Conservation (phyloP, 1,140 invertebrate genomes). For the Acromyrmex echinatior region DNA sequence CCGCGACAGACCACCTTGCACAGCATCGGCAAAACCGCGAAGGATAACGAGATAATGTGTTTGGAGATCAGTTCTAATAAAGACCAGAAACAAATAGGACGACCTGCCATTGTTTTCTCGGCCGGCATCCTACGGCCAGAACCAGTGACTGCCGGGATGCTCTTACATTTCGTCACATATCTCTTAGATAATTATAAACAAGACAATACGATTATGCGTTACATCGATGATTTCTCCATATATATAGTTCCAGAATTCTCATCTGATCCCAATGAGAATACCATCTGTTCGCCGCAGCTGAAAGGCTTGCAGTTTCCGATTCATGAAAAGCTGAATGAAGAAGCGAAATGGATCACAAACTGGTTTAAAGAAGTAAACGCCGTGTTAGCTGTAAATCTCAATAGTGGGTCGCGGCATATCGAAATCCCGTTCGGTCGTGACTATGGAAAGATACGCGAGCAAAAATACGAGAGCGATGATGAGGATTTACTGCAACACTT, state of each 20-base stretch:
- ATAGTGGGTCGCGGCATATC: slow-evolving; percentile 81
- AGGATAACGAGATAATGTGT: slow-evolving; percentile 75
- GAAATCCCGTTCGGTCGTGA: slow-evolving; percentile 81
- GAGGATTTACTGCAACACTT: slow-evolving; percentile 77
- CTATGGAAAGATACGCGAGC: slow-evolving; percentile 59
- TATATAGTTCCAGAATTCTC: slow-evolving; percentile 81
- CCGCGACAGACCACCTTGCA: slow-evolving; percentile 79
- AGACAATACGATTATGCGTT: slow-evolving; percentile 71
- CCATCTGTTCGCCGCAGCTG: slow-evolving; percentile 74
- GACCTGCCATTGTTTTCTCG: slow-evolving; percentile 81
- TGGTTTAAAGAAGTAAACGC: slow-evolving; percentile 83
- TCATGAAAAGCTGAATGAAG: slow-evolving; percentile 46
- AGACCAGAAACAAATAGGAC: slow-evolving; percentile 61
- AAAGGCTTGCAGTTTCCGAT: slow-evolving; percentile 75
- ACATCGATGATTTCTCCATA: slow-evolving; percentile 79
- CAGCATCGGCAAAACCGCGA: slow-evolving; percentile 74
- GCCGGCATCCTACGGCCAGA: slow-evolving; percentile 79
- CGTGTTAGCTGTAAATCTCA: slow-evolving; percentile 82
- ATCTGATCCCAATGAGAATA: slow-evolving; percentile 69
- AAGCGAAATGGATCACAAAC: slow-evolving; percentile 76
- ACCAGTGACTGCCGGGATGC: slow-evolving; percentile 79
- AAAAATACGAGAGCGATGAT: slow-evolving; percentile 76
- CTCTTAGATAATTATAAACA: slow-evolving; percentile 79
- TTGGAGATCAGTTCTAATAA: slow-evolving; percentile 79
- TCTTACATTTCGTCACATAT: slow-evolving; percentile 79